Base-by-base conservation (phyloP, 2,113 vertebrate species). In the Cryptotis parvus region DNA sequence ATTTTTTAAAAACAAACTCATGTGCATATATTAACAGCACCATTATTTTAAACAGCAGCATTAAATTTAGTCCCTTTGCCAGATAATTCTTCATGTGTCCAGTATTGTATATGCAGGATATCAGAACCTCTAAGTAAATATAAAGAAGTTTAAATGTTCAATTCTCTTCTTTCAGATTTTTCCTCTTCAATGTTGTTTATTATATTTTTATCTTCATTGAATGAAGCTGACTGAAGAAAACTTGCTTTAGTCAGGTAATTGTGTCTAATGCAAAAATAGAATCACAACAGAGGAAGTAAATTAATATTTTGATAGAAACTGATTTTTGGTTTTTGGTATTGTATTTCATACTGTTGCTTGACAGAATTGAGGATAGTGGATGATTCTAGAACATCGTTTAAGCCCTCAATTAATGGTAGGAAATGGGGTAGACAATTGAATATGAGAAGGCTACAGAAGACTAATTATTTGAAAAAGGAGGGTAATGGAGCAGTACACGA, bases 301-400 rank as follows among this genome's bases (percentile, higher is more conserved):
- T 81, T 89, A 43, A 16, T 24, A 12, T 89, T 96, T 94, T 55
- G 11, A 89, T 61, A 78, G 16, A 86, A 72, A 70, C 43, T 72
- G 3, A 31, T 58, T 77, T 84, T 90, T 22, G 1, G 7, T 39
- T 55, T 79, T 22, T 91, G 83, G 6, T 45, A 35, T 12, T 75
- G 1, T 66, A 79, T 14, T 75, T 87, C 84, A 92, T 31, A 0
- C 14, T 49, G 14, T 84, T 91, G 12, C 16, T 65, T 77, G 63
- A 66, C 15, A 69, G 31, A 89, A 87, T 82, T 84, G 24, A 86
- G 12, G 20, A 52, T 63, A 12, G 39, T 11, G 20, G 49, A 31
- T 35, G 4, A 75, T 87, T 90, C 18, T 93, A 22, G 31, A 87
- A 81, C 1, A 26, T 68, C 11, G 22, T 52, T 91, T 83, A 78